A percentile compares a stretch with the other conserved stretches of the same genome.
These are phyloP conservation scores for Caradrina kadenii DNA, from an alignment of 2,888 invertebrate genomes.

Conservation along the genomic window DNA sequence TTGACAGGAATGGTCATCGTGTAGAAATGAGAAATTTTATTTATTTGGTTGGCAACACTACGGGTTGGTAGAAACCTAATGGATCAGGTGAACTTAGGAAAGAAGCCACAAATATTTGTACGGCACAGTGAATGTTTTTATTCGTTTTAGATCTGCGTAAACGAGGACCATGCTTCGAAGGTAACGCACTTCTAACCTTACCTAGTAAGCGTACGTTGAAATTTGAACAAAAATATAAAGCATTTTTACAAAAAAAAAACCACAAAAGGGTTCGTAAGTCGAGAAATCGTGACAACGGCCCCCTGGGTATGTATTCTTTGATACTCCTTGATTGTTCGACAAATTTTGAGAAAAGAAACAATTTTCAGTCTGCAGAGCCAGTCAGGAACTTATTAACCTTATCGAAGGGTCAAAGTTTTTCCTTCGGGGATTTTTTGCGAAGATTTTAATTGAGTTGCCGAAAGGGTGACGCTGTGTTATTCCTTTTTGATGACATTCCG, in stretches of 20 bases:
- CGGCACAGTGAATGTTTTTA: neutral
- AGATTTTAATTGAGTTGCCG: constrained; percentile 85
- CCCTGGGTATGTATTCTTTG: constrained; percentile 50
- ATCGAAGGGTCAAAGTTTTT: constrained; percentile 59
- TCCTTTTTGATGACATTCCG: constrained; percentile 88
- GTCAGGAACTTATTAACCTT: constrained; percentile 63
- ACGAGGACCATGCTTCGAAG: neutral
- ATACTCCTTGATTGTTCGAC: constrained; percentile 60
- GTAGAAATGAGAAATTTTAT: neutral
- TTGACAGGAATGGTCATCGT: constrained; percentile 25
- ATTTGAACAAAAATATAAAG: constrained; percentile 23
- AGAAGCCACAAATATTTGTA: neutral
- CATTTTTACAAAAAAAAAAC: constrained; percentile 31
- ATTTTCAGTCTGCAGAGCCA: constrained; percentile 53
- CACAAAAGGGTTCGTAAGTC: constrained; percentile 59
- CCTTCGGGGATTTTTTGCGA: constrained; percentile 57
- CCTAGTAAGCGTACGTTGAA: neutral
- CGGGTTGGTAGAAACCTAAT: neutral
- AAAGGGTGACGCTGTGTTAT: constrained; percentile 84
- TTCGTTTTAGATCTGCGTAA: neutral
- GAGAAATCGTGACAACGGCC: constrained; percentile 48
- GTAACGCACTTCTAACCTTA: neutral
- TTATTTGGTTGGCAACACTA: neutral
- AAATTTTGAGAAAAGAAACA: constrained; percentile 56
- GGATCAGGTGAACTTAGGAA: neutral